Evolutionary conservation across 2,113 vertebrate genomes (phyloP), one percentile per base, ranked within the genome.

Genomic region (Tachuris rubrigastra): DNA sequence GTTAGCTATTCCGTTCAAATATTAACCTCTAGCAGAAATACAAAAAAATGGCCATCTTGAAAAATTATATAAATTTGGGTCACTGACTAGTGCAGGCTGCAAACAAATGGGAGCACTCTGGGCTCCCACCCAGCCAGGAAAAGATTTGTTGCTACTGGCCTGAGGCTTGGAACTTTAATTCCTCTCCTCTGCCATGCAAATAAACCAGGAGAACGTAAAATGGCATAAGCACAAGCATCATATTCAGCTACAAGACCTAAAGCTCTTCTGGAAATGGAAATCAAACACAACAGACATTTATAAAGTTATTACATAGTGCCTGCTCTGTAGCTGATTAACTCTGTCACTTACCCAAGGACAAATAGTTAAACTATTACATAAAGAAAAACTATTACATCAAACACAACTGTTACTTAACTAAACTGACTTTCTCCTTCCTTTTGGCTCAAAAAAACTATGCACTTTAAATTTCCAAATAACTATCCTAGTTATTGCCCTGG

Each of bases 311-410:
- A 80, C 42, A 86, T 21, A 53, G 24, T 55, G 44, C 31, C 59
- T 73, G 44, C 59, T 91, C 89, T 93, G 89, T 91, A 89, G 76
- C 42, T 93, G 75, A 94, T 95, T 95, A 95, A 90, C 93, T 73
- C 82, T 39, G 52, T 83, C 47, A 10, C 44, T 93, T 59, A 72
- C 35, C 25, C 86, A 91, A 89, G 82, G 78, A 91, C 85, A 91
- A 94, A 90, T 49, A 69, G 55, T 59, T 94, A 23, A 96, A 85
- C 81, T 83, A 86, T 91, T 86, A 88, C 2, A 4, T 9, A 41
- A 63, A 93, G 65, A 93, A 85, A 80, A 93, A 83, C 55, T 78
- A 69, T 85, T 66, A 86, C 37, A 82, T 60, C 56, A 90, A 86
- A 91, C 3, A 2, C 55, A 85, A 67, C 30, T 86, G 46, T 71